Conservation (phyloP, 2,888 invertebrate species). For the Drosophila antonietae region DNA sequence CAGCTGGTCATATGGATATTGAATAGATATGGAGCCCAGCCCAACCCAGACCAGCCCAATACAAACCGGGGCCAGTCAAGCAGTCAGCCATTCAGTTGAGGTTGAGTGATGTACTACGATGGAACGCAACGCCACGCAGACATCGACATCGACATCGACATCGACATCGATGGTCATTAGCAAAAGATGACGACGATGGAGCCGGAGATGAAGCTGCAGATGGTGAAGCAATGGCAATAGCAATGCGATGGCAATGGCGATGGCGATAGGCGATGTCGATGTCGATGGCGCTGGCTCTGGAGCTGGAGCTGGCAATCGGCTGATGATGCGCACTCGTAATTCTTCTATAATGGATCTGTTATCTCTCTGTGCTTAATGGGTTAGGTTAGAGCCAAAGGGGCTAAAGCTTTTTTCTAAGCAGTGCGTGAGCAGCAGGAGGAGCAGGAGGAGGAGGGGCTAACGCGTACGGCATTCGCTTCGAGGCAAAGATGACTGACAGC, state of each 20-base stretch:
- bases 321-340: slow-evolving; percentile 76
- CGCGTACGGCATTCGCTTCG: slow-evolving; percentile 28
- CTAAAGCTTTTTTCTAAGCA: slow-evolving; percentile 36
- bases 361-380: slow-evolving; percentile 76
- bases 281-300: slow-evolving; percentile 40
- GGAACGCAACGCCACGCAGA: slow-evolving; percentile 28
- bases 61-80: slow-evolving; percentile 20
- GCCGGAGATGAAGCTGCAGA: slow-evolving; percentile 23
- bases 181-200: slow-evolving; percentile 71
- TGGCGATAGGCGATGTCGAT: slow-evolving; percentile 50
- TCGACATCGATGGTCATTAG: slow-evolving; percentile 77
- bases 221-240: slow-evolving; percentile 25
- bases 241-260: slow-evolving; percentile 14
- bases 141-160: slow-evolving; percentile 51
- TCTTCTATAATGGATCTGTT: slow-evolving; percentile 80
- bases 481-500: slow-evolving; percentile 71
- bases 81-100: slow-evolving; percentile 36
- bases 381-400: slow-evolving; percentile 64
- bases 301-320: slow-evolving; percentile 43
- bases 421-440: slow-evolving; percentile 6
- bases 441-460: not conserved
- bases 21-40: slow-evolving; percentile 31
- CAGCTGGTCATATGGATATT: slow-evolving; percentile 51
- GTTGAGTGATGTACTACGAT: slow-evolving; percentile 73
- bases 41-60: slow-evolving; percentile 13